Base-by-base conservation (phyloP, 2,888 invertebrate genomes). In the Temnothorax rugatulus region DNA sequence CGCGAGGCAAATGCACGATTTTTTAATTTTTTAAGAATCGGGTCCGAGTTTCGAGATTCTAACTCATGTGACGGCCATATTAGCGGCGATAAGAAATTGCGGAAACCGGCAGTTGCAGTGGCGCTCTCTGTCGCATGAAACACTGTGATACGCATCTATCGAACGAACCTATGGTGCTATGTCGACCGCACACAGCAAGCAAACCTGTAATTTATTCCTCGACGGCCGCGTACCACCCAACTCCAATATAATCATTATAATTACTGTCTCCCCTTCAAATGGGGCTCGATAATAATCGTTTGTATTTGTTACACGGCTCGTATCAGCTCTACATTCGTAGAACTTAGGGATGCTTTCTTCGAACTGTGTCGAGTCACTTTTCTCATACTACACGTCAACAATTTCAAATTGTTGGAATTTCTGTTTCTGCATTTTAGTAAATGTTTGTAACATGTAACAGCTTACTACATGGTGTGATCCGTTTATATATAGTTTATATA, bases 121-220 rank as follows among this genome's bases (percentile, higher is more conserved):
- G 92, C 92, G 92, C 92, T 92, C 91, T 92, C 92, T 92, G 90
- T 91, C 89, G 91, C 90, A 90, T 91, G 91, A 90, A 91, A 90
- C 88, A 89, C 84, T 89, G 91, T 89, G 94, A 94, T 94, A 92
- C 92, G 89, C 91, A 94, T 94, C 94, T 94, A 93, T 94, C 93
- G 93, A 93, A 93, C 92, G 92, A 88, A 91, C 93, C 93, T 93
- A 94, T 93, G 92, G 90, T 86, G 91, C 92, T 93, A 91, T 92
- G 93, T 92, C 89, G 93, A 93, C 91, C 91, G 91, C 92, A 93
- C 92, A 91, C 92, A 90, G 91, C 92, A 89, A 91, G 91, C 90
- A 93, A 93, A 93, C 94, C 94, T 92, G 92, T 93, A 94, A 94
- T 94, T 94, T 94, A 94, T 94, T 93, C 91, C 90, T 89, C 90